Percentiles rank a stretch among this genome's conserved stretches.
Conservation (phyloP, 2,888 invertebrate genomes). For the Nomada fucata region DNA sequence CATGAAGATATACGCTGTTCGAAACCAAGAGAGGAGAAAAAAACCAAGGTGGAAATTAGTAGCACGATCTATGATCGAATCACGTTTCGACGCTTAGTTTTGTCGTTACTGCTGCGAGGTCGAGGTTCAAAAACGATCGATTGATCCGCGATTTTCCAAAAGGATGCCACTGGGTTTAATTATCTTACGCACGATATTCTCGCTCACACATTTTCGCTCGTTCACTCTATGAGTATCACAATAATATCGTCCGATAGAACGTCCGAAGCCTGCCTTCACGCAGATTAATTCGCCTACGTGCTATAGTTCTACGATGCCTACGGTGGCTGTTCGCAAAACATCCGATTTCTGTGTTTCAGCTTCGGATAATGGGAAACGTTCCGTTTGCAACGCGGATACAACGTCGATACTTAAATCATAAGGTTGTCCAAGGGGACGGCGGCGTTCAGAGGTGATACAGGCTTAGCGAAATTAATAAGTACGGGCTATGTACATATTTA, state of each 20-base stretch:
- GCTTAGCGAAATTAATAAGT: slow-evolving; percentile 84
- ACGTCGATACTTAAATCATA: slow-evolving; percentile 56
- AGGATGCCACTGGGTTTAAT: slow-evolving; percentile 6
- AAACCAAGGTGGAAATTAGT: background rate
- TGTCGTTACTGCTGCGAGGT: background rate
- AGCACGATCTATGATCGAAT: background rate
- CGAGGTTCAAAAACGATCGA: background rate
- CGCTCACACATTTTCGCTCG: slow-evolving; percentile 46
- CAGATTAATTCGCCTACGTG: slow-evolving; percentile 37
- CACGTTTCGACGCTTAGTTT: background rate
- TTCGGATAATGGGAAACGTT: slow-evolving; percentile 8
- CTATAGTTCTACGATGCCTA: slow-evolving; percentile 21
- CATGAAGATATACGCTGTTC: background rate
- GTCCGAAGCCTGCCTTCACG: slow-evolving; percentile 64
- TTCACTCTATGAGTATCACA: slow-evolving; percentile 72
- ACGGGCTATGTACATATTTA: slow-evolving; percentile 84
- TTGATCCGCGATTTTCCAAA: background rate
- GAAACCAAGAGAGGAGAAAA: background rate
- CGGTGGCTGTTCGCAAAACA: background rate
- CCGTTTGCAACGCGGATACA: slow-evolving; percentile 48
- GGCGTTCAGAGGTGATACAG: slow-evolving; percentile 68
- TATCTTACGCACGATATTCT: slow-evolving; percentile 47
- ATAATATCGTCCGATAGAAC: slow-evolving; percentile 74
- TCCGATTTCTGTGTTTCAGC: slow-evolving; percentile 2
- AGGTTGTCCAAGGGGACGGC: slow-evolving; percentile 45